Evolutionary conservation across 2,888 invertebrate species (phyloP).

Genomic region (Geotrupes spiniger): DNA sequence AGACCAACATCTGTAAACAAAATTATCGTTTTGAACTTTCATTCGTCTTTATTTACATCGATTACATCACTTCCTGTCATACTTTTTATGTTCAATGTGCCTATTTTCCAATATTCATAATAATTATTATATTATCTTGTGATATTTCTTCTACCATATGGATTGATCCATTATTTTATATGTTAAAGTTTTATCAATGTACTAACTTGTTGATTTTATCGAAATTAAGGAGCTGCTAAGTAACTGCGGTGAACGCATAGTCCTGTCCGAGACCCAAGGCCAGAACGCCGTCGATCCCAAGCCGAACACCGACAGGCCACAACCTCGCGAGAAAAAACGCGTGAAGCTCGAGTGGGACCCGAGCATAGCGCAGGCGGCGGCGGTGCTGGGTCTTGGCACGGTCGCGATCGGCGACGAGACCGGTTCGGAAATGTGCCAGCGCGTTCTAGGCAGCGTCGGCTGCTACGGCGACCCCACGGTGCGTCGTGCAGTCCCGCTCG

Average conservation of each 20-base stretch:
- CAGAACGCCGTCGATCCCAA: constrained; percentile 14
- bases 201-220: constrained; percentile 5
- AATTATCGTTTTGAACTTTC: too few relatives aligned
- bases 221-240: constrained; percentile 23
- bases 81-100: too few relatives aligned
- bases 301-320: constrained; percentile 39
- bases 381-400: constrained; percentile 92
- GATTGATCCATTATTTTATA: too few relatives aligned
- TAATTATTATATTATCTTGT: too few relatives aligned
- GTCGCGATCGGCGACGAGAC: constrained; percentile 98
- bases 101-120: too few relatives aligned
- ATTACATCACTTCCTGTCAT: too few relatives aligned
- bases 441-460: constrained; percentile 90
- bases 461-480: constrained; percentile 63
- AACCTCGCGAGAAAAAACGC: constrained; percentile 47
- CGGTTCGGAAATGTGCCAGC: constrained; percentile 94
- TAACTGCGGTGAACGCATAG: constrained; percentile 51
- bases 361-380: constrained; percentile 85
- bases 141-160: too few relatives aligned
- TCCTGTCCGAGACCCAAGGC: constrained; percentile 31
- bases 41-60: too few relatives aligned
- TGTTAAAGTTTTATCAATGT: not conserved
- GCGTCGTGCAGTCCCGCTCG: constrained; percentile 91
- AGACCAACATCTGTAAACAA: constrained; percentile 95
- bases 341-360: constrained; percentile 63